Base-by-base conservation (phyloP, 2,113 vertebrate genomes). In the Lichenostomus cassidix region DNA sequence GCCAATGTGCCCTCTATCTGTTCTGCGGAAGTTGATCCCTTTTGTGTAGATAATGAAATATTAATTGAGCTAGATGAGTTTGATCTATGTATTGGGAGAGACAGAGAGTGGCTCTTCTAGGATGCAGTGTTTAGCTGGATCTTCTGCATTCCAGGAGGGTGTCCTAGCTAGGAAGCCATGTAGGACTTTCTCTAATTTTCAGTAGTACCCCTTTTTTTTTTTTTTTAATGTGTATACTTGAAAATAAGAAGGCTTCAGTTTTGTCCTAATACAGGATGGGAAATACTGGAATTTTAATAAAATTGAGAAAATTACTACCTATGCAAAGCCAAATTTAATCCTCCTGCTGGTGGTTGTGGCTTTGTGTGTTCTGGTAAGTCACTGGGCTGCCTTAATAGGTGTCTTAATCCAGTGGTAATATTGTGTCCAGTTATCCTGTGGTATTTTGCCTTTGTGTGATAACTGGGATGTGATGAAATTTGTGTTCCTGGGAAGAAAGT, bases 31-130 rank as follows among this genome's bases (percentile, higher is more conserved):
- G 94, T 84, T 92, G 96, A 97, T 97, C 86, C 83, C 94, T 86
- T 96, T 96, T 96, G 92, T 94, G 91, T 84, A 81, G 86, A 47
- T 92, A 89, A 95, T 96, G 70, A 95, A 97, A 94, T 96, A 96
- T 97, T 96, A 90, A 96, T 94, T 84, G 89, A 89, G 44, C 29
- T 16, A 28, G 89, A 75, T 59, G 80, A 91, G 68, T 78, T 93
- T 94, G 92, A 91, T 97, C 83, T 87, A 4, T 41, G 52, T 75
- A 25, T 81, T 77, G 76, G 82, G 70, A 70, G 71, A 90, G 79
- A 52, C 6, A 14, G 58, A 79, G 73, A 14, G 60, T 2, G 3
- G 8, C 0, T 4, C 8, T 17, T 64, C 60, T 75, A 0, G 0
- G 29, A 13, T 77, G 9, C 22, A 35, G 16, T 0, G 0, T 73